Evolutionary conservation across 2,888 invertebrate genomes (phyloP), one percentile per base, ranked within the genome.

Genomic region (Parnassius mnemosyne): DNA sequence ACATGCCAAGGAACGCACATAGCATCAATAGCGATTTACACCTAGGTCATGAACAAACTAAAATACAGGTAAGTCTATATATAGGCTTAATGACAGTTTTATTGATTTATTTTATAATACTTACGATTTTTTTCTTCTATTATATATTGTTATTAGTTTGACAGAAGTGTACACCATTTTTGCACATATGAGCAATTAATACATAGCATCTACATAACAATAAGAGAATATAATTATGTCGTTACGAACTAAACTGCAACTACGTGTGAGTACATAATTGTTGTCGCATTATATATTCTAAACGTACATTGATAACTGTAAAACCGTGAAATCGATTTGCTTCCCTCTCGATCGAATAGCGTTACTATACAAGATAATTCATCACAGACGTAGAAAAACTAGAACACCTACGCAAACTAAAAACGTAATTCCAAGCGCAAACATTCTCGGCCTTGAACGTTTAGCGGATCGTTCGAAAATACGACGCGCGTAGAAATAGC

Each of bases 401-500:
- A 78, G 69, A 79, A 75, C 75, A 79, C 76, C 81, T 52, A 83
- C 80, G 80, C 73, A 69, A 79, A 73, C 76, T 71, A 75, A 69
- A 70, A 77, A 71, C 80, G 81, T 81, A 81, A 82, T 76, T 77
- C 77, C 80, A 77, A 80, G 83, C 82, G 85, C 88, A 85, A 89
- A 89, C 89, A 89, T 80, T 76, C 73, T 78, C 85, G 90, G 84
- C 90, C 90, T 91, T 91, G 90, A 89, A 89, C 89, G 88, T 70
- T 81, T 81, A 84, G 81, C 87, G 84, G 85, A 83, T 87, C 34
- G 7, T 34, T 34, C 85, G 85, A 87, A 81, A 89, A 87, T 87
- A 89, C 81, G 72, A 84, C 79, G 75, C 85, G 86, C 83, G 85
- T 85, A 85, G 84, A 89, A 90, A 89, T 89, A 89, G 86, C 83